These are phyloP conservation scores for Diabrotica balteata DNA, from an alignment of 2,888 invertebrate species.

Conservation along the genomic window DNA sequence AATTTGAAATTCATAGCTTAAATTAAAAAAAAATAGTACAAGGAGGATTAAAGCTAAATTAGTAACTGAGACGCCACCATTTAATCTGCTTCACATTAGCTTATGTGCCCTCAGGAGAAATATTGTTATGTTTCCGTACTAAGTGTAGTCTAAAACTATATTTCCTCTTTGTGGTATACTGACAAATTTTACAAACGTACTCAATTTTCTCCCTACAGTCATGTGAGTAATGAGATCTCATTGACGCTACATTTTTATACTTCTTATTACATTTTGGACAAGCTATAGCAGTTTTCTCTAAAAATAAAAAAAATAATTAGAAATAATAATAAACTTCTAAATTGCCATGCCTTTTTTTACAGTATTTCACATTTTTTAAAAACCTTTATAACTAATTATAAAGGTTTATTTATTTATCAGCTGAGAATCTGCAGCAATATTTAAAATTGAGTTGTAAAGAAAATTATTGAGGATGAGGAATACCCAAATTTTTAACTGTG, in stretches of 20 bases:
- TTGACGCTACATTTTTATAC: constrained; percentile 31
- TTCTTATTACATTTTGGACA: constrained; percentile 34
- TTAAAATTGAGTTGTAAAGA: no score
- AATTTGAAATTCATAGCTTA: no score
- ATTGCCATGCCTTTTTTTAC: neutral
- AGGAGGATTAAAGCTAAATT: no score
- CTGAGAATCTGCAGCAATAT: no score
- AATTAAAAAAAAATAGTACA: no score
- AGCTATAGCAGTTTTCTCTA: constrained; percentile 13
- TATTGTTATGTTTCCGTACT: constrained; percentile 8
- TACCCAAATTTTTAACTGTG: no score
- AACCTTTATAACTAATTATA: no score
- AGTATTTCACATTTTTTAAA: neutral
- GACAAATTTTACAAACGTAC: constrained; percentile 27
- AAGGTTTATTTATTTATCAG: no score
- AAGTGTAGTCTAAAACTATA: constrained; percentile 30
- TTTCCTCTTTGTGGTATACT: constrained; percentile 29
- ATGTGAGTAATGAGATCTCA: constrained; percentile 34
- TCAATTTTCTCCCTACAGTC: constrained; percentile 32
- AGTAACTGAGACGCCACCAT: no score
- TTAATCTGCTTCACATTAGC: no score
- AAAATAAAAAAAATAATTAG: neutral
- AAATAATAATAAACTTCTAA: neutral
- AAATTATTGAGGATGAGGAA: no score
- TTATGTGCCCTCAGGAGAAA: no score